Evolutionary conservation across 2,113 vertebrate genomes (phyloP).

Genomic region (Rhinoderma darwinii): DNA sequence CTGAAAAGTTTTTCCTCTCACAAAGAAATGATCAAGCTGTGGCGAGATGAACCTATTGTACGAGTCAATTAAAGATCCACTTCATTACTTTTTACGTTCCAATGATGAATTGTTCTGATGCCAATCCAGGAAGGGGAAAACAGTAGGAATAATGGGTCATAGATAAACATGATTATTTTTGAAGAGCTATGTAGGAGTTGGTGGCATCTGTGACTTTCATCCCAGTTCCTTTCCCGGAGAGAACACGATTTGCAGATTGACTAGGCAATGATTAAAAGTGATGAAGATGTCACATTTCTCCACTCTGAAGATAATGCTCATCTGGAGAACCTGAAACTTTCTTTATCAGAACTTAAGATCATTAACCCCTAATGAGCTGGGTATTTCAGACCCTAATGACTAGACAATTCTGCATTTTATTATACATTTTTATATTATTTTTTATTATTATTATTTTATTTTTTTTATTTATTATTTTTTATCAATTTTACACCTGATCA

Average conservation of each 20-base stretch:
- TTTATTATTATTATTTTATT: background rate
- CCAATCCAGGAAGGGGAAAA: constrained; percentile 34
- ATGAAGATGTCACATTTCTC: constrained; percentile 34
- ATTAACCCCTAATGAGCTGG: background rate
- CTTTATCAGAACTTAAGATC: background rate
- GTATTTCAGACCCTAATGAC: background rate
- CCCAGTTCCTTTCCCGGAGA: constrained; percentile 46
- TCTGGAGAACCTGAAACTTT: constrained; percentile 2
- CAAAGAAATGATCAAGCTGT: background rate
- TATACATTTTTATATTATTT: background rate
- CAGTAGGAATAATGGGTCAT: constrained; percentile 50
- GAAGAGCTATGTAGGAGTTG: constrained; percentile 52
- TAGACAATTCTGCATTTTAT: background rate
- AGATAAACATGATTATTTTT: constrained; percentile 57
- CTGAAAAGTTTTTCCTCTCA: background rate
- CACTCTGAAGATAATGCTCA: background rate
- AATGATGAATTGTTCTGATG: constrained; percentile 43
- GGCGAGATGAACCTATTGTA: constrained; percentile 19
- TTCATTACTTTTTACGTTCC: constrained; percentile 39
- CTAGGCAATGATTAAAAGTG: constrained; percentile 54
- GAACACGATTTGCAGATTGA: constrained; percentile 53
- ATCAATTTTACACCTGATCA: background rate
- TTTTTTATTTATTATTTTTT: background rate
- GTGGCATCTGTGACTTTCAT: constrained; percentile 53
- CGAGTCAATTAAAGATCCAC: constrained; percentile 21